Base-by-base conservation (phyloP, 2,888 invertebrate genomes). In the Drosophila birchii region DNA sequence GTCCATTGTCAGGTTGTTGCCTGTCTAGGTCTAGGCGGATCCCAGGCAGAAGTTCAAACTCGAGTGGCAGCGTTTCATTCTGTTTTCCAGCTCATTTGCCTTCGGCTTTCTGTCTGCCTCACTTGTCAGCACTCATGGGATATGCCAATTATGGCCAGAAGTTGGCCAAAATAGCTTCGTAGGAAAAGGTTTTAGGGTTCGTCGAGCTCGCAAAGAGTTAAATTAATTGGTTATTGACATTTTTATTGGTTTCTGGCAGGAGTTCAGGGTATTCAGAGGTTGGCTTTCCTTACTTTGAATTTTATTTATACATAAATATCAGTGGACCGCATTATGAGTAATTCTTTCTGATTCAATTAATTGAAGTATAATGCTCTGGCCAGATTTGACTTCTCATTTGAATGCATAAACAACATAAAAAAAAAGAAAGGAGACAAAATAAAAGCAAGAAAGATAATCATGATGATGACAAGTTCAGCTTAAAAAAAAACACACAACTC, bases 1-100 rank as follows among this genome's bases (percentile, higher is more conserved):
- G 53, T 74, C 66, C 78, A 86, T 88, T 84, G 84, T 86, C 86
- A 88, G 84, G 84, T 84, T 88, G 88, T 84, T 84, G 84, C 82
- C 86, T 82, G 84, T 84, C 60, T 61, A 87, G 80, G 66, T 53
- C 82, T 82, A 87, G 80, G 63, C 55, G 45, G 51, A 68, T 70
- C 76, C 75, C 72, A 61, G 63, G 63, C 70, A 70, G 71, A 73
- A 73, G 57, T 73, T 74, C 73, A 72, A 55, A 47, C 68, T 69
- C 69, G 69, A 60, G 62, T 56, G 47, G 20, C 74, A 75, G 78
- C 69, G 53, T 78, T 75, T 76, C 63, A 16, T 45, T 45, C 45
- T 16, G n/a, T 26, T 70, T 76, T 76, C 68, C 74, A 73, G 60
- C 71, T 84, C 73, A 78, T 82, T 86, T 82, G 55, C 75, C 67